Percentiles rank a stretch among this genome's conserved stretches.
Conservation (phyloP, 2,888 invertebrate genomes). For the Acanthacorydalis orientalis region DNA sequence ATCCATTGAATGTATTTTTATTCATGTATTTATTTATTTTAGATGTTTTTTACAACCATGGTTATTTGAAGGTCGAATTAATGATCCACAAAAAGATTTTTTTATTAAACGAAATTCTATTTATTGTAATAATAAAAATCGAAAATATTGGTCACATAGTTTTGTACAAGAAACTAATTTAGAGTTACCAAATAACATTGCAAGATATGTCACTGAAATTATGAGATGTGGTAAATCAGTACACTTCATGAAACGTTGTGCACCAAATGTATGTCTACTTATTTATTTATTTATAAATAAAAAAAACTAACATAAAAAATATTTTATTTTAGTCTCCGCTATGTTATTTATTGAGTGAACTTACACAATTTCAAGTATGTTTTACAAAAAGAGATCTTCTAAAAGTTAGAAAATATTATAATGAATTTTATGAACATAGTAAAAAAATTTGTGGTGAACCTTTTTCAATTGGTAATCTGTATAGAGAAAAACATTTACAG, state of each 20-base stretch:
- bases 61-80: constrained; percentile 69
- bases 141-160: constrained; percentile 51
- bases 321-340: constrained; percentile 30
- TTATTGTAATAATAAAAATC: constrained; percentile 42
- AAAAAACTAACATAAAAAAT: neutral
- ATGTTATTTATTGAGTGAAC: constrained; percentile 32
- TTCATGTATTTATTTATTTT: constrained; percentile 8
- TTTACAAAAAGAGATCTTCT: constrained; percentile 31
- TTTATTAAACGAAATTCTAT: constrained; percentile 58
- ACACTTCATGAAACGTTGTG: constrained; percentile 49
- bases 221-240: constrained; percentile 60
- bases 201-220: constrained; percentile 43
- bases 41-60: constrained; percentile 59
- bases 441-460: neutral
- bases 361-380: constrained; percentile 36
- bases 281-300: constrained; percentile 1
- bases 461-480: neutral
- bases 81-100: constrained; percentile 69
- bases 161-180: constrained; percentile 31
- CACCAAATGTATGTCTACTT: constrained; percentile 47
- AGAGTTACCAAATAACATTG: constrained; percentile 50
- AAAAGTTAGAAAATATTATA: constrained; percentile 16
- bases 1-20: too few species aligned
- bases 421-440: neutral
- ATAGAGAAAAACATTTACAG: neutral